These are phyloP conservation scores for Geodia barretti DNA, from an alignment of 37 sponge, comb jelly and placozoan genomes.

Conservation along the genomic window DNA sequence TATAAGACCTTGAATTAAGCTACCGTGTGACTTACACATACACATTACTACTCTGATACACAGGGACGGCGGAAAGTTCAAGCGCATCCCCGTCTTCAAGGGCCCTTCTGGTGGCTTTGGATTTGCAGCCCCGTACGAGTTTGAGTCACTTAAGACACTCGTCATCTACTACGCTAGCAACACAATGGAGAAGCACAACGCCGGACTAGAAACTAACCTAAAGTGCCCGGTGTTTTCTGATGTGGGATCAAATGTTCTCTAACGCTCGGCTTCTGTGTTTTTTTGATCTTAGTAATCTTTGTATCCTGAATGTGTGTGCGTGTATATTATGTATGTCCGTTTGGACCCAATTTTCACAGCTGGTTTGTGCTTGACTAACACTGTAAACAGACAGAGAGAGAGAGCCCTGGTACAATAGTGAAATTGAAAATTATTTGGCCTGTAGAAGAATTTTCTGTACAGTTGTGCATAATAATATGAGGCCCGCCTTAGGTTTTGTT, in stretches of 20 bases:
- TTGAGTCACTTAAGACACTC: conserved; percentile 60
- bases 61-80: conserved; percentile 67
- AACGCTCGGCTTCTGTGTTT: too few species aligned
- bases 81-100: conserved; percentile 69
- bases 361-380: not conserved
- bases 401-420: not conserved
- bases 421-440: not conserved
- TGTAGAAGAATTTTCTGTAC: not conserved
- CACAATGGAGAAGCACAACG: conserved; percentile 84
- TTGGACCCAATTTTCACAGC: not conserved
- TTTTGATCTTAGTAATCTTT: too few species aligned
- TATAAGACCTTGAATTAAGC: too few species aligned
- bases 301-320: not conserved
- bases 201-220: conserved; percentile 50
- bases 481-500: not conserved
- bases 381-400: too few species aligned
- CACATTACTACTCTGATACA: not conserved
- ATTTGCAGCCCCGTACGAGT: conserved; percentile 87
- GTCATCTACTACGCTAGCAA: conserved; percentile 74
- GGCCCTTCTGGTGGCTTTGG: conserved; percentile 75
- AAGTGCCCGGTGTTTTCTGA: conserved; percentile 16
- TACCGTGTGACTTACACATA: not conserved
- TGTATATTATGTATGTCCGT: too few species aligned
- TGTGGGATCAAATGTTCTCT: not conserved
- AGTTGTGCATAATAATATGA: not conserved